phyloP scores from a whole-genome alignment of 2,113 vertebrate genomes.

The Anser cygnoides region DNA sequence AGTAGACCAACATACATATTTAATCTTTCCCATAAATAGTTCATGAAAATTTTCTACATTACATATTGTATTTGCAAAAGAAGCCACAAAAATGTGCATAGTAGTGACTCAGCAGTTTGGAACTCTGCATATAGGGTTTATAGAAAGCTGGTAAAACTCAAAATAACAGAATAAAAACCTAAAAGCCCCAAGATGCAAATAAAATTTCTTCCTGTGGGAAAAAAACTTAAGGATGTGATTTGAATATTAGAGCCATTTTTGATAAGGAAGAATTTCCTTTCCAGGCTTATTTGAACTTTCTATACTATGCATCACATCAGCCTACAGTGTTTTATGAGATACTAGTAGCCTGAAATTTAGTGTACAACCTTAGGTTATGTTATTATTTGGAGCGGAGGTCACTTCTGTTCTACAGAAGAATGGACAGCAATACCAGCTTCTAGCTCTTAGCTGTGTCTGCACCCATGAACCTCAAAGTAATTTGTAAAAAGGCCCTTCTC shows the following conservation, averaged over 20 bases:
- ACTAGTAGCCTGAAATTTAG: neutral
- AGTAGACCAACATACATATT: neutral
- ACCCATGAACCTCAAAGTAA: neutral
- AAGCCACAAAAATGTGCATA: conserved; percentile 60
- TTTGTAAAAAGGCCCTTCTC: neutral
- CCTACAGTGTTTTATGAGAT: neutral
- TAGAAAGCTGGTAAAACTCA: conserved; percentile 56
- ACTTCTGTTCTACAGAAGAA: neutral
- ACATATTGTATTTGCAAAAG: conserved; percentile 51
- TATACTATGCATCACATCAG: neutral
- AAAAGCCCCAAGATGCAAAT: conserved; percentile 51
- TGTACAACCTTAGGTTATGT: neutral
- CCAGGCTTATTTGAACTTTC: conserved; percentile 28
- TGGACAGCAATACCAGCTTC: neutral
- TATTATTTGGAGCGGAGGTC: neutral
- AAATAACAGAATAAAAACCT: conserved; percentile 69
- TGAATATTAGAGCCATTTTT: conserved; percentile 33
- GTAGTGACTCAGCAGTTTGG: conserved; percentile 67
- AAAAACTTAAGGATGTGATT: conserved; percentile 58
- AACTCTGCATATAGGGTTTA: conserved; percentile 62
- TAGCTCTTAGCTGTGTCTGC: neutral
- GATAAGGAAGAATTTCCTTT: conserved; percentile 47
- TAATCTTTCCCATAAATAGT: conserved; percentile 24
- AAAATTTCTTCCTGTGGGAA: conserved; percentile 64
- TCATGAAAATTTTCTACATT: conserved; percentile 17